Conservation (phyloP, 2,888 invertebrate genomes). For the Ectemnius continuus region DNA sequence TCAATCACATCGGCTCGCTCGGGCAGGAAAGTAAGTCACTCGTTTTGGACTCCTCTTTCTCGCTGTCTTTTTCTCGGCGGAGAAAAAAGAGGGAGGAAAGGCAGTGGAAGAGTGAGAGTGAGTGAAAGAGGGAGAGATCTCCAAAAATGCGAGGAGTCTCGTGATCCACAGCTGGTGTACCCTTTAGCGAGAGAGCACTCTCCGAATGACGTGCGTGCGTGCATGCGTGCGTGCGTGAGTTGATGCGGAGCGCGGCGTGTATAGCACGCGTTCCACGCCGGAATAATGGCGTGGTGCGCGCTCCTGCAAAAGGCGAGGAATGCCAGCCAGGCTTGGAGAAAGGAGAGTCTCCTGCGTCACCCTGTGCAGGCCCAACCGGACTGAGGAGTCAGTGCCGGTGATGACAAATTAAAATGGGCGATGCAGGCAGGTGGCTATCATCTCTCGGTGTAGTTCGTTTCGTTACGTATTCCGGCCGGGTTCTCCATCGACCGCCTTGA, state of each 20-base stretch:
- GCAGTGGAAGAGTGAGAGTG: too few relatives aligned
- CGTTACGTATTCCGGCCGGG: conserved; percentile 45
- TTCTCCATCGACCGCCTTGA: conserved; percentile 19
- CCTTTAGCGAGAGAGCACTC: background rate
- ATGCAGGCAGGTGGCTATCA: conserved; percentile 52
- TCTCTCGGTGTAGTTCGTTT: conserved; percentile 35
- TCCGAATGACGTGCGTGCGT: too few relatives aligned
- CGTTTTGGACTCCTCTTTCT: too few relatives aligned
- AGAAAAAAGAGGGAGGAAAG: too few relatives aligned
- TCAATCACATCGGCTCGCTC: too few relatives aligned
- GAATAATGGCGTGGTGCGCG: background rate
- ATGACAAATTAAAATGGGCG: conserved; percentile 64
- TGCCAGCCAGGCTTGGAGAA: background rate
- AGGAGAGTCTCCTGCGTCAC: background rate
- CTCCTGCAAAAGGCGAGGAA: background rate
- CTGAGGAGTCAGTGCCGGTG: conserved; percentile 38
- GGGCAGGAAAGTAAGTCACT: too few relatives aligned
- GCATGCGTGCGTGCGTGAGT: too few relatives aligned
- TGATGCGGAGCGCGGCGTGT: background rate
- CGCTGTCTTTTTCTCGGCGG: too few relatives aligned
- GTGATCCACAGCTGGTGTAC: conserved; percentile 1
- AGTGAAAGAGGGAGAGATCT: background rate
- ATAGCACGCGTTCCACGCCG: conserved; percentile 8
- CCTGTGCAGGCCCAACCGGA: conserved; percentile 6
- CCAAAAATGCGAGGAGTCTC: background rate